Percentiles rank a stretch among this genome's conserved stretches.
Evolutionary conservation across 1,140 invertebrate species (phyloP).

Genomic region (Microplitis demolitor): DNA sequence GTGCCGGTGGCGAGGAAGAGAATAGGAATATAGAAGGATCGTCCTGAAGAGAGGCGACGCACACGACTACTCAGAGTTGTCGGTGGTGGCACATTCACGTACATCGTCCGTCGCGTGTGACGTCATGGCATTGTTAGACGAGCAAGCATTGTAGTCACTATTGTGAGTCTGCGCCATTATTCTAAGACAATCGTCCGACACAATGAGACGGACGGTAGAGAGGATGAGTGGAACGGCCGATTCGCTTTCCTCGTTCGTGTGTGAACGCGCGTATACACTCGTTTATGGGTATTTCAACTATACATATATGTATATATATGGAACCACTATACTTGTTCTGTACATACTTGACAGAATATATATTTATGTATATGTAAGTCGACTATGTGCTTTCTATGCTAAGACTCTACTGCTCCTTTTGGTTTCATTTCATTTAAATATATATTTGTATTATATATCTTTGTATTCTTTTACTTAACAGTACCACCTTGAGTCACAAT

Average conservation of each 20-base stretch:
- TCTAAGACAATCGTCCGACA: slow-evolving; percentile 65
- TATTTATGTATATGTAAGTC: neutral
- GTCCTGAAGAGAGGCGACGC: slow-evolving; percentile 35
- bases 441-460: too few relatives aligned
- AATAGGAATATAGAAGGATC: slow-evolving; percentile 21
- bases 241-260: slow-evolving; percentile 44
- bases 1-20: slow-evolving; percentile 17
- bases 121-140: slow-evolving; percentile 64
- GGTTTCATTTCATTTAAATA: too few relatives aligned
- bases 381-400: too few relatives aligned
- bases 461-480: too few relatives aligned
- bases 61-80: slow-evolving; percentile 47
- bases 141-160: slow-evolving; percentile 64
- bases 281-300: neutral
- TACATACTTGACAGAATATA: neutral
- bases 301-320: neutral
- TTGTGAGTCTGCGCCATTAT: slow-evolving; percentile 64
- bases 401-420: too few relatives aligned
- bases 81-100: slow-evolving; percentile 55
- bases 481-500: too few relatives aligned
- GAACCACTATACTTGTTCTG: neutral
- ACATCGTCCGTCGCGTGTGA: slow-evolving; percentile 52
- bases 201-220: slow-evolving; percentile 60
- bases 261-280: slow-evolving; percentile 8
- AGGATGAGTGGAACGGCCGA: slow-evolving; percentile 57